Evolutionary conservation across 2,888 invertebrate species (phyloP).

Genomic region (Nineta flava): DNA sequence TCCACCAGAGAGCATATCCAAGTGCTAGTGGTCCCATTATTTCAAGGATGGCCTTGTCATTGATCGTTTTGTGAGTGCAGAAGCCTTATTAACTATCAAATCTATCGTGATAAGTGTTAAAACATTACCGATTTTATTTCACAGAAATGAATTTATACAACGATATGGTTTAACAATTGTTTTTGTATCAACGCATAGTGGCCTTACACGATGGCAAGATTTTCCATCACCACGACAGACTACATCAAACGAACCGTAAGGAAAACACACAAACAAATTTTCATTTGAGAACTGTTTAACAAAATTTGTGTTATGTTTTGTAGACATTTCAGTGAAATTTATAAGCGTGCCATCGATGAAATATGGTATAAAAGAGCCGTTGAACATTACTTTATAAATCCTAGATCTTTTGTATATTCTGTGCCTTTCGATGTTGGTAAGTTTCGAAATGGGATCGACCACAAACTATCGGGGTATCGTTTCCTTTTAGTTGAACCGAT

Average conservation of each 20-base stretch:
- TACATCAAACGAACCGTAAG: constrained; percentile 17
- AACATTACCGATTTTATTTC: not conserved
- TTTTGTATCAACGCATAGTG: constrained; percentile 81
- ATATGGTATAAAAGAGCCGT: constrained; percentile 81
- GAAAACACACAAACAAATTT: not conserved
- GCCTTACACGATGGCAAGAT: constrained; percentile 78
- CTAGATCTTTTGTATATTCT: constrained; percentile 68
- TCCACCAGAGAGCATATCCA: no score
- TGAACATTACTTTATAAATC: constrained; percentile 64
- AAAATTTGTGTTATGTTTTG: constrained; percentile 11
- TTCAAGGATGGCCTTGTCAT: no score
- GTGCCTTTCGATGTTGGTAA: constrained; percentile 48
- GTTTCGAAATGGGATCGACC: no score
- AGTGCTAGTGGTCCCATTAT: no score
- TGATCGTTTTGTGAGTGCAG: no score
- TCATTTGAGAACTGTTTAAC: not conserved
- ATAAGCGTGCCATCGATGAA: constrained; percentile 70
- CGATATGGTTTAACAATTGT: constrained; percentile 72
- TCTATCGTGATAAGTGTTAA: no score
- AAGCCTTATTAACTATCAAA: no score
- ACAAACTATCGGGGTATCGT: not conserved
- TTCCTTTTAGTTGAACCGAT: not conserved
- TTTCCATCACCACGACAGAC: constrained; percentile 24
- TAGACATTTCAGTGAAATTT: constrained; percentile 58
- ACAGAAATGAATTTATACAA: constrained; percentile 67